phyloP scores from a whole-genome alignment of 2,888 invertebrate genomes.

The Caenorhabditis becei region DNA sequence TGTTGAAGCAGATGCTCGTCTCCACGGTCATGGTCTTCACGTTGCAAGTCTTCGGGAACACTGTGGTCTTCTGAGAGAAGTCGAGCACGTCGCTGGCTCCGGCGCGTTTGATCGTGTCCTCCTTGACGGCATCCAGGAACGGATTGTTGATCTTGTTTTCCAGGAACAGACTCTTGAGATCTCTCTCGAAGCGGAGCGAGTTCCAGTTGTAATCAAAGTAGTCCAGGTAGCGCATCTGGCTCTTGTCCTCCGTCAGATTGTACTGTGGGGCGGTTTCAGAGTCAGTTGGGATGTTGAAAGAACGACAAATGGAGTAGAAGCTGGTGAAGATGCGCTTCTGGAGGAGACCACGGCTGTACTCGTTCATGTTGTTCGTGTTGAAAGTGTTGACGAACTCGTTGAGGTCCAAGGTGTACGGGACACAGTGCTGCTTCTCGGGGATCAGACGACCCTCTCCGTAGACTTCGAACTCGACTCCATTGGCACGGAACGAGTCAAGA shows the following conservation, averaged over 20 bases:
- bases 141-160: conserved; percentile 67
- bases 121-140: conserved; percentile 56
- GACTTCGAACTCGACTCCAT: conserved; percentile 68
- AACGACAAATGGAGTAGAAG: conserved; percentile 63
- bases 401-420: conserved; percentile 64
- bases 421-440: conserved; percentile 63
- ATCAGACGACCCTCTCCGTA: conserved; percentile 67
- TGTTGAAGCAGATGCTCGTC: conserved; percentile 64
- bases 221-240: conserved; percentile 65
- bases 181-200: conserved; percentile 66
- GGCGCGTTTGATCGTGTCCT: conserved; percentile 41
- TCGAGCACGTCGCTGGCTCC: conserved; percentile 54
- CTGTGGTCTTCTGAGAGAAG: conserved; percentile 63
- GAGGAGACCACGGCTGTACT: conserved; percentile 61
- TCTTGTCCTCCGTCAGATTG: conserved; percentile 40
- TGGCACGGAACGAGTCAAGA: conserved; percentile 62
- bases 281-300: conserved; percentile 54
- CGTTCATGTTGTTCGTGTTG: conserved; percentile 65
- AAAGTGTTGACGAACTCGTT: conserved; percentile 62
- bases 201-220: conserved; percentile 67
- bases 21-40: conserved; percentile 62
- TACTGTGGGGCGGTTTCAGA: conserved; percentile 22
- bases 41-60: conserved; percentile 66
- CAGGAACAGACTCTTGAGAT: conserved; percentile 66
- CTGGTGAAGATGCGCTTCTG: conserved; percentile 61